phyloP scores from a whole-genome alignment of 2,797 vertebrate species.

The Rhincodon typus region DNA sequence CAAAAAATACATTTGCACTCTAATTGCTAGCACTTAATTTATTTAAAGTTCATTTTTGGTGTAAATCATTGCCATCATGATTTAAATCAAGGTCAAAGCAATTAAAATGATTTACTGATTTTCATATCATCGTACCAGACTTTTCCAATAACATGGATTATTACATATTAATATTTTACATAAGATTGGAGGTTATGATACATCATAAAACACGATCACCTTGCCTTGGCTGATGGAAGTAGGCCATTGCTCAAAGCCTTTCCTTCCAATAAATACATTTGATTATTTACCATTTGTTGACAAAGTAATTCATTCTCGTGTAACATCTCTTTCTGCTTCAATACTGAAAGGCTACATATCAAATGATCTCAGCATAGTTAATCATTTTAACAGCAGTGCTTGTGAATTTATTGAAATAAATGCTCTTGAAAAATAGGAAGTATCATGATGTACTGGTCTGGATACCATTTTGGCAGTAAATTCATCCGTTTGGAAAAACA shows the following conservation, averaged over 20 bases:
- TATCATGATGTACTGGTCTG: neutral
- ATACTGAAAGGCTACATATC: neutral
- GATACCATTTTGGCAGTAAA: neutral
- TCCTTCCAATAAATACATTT: neutral
- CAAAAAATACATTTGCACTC: neutral
- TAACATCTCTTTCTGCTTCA: neutral
- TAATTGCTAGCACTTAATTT: neutral
- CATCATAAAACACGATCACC: neutral
- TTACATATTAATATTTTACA: neutral
- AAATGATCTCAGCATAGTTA: neutral
- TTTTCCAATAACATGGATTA: neutral
- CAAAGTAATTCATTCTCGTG: neutral
- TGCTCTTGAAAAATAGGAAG: neutral
- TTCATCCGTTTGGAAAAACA: neutral
- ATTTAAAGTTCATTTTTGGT: neutral
- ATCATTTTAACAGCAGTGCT: neutral
- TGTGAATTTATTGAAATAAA: neutral
- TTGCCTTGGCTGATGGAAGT: neutral
- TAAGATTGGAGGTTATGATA: conserved; percentile 6
- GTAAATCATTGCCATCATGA: neutral
- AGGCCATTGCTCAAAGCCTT: neutral
- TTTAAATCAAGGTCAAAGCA: neutral
- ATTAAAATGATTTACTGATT: conserved; percentile 7
- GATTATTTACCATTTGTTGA: neutral
- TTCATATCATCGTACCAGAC: neutral